Evolutionary conservation across 2,797 vertebrate species (phyloP).

Genomic region (Pseudotriccus pelzelni): DNA sequence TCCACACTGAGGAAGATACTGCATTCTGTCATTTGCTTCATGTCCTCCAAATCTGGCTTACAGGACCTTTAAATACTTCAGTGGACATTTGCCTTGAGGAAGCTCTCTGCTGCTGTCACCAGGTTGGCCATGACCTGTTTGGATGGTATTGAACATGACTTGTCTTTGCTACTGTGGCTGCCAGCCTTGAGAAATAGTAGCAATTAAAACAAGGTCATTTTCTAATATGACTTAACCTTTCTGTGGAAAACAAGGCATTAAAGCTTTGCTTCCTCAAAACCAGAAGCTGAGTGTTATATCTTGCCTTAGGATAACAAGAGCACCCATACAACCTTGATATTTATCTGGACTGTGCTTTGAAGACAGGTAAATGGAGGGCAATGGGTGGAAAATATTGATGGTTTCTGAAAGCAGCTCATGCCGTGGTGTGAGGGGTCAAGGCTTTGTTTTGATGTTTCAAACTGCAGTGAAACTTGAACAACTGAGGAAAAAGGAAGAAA

Average conservation of each 20-base stretch:
- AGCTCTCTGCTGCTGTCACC: background rate
- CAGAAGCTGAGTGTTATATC: background rate
- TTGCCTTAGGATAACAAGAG: background rate
- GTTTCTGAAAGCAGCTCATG: background rate
- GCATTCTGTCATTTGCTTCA: background rate
- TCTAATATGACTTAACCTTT: background rate
- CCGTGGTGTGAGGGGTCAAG: background rate
- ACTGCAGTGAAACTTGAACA: background rate
- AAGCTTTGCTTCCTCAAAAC: background rate
- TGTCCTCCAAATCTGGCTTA: background rate
- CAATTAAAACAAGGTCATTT: background rate
- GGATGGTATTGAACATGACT: background rate
- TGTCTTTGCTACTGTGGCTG: background rate
- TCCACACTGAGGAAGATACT: background rate
- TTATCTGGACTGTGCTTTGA: background rate
- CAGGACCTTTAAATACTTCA: background rate
- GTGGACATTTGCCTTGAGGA: background rate
- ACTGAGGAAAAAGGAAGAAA: background rate
- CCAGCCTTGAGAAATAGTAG: background rate
- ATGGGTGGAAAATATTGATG: background rate
- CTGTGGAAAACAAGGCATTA: background rate
- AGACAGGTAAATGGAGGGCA: background rate
- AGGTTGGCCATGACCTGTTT: background rate
- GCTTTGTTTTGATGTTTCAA: background rate
- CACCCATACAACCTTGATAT: background rate